A percentile compares a stretch with the other conserved stretches of the same genome.
Evolutionary conservation across 2,888 invertebrate genomes (phyloP).

Genomic region (Eumacrocentrus americanus): DNA sequence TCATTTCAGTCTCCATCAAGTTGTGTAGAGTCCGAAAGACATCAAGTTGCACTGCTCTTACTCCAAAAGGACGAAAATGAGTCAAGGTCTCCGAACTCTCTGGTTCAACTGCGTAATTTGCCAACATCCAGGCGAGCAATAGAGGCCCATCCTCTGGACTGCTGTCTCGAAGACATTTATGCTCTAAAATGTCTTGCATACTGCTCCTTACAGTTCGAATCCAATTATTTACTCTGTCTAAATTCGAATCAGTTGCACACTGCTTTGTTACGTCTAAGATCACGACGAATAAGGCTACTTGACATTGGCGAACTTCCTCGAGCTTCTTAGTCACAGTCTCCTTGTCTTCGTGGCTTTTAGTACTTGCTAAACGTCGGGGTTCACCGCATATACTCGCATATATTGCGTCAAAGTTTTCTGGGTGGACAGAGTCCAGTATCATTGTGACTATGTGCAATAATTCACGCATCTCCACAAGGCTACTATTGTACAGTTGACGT

Average conservation of each 20-base stretch:
- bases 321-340: slow-evolving; percentile 52
- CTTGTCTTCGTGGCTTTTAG: slow-evolving; percentile 56
- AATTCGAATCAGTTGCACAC: slow-evolving; percentile 13
- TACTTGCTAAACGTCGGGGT: slow-evolving; percentile 52
- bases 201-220: slow-evolving; percentile 45
- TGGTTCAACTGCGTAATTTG: slow-evolving; percentile 54
- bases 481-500: slow-evolving; percentile 55
- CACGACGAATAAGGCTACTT: slow-evolving; percentile 52
- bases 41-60: slow-evolving; percentile 55
- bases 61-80: slow-evolving; percentile 52
- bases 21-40: slow-evolving; percentile 54
- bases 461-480: slow-evolving; percentile 57
- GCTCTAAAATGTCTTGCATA: slow-evolving; percentile 56
- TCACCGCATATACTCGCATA: slow-evolving; percentile 56
- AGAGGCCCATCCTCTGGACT: slow-evolving; percentile 54
- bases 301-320: slow-evolving; percentile 55
- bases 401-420: slow-evolving; percentile 49
- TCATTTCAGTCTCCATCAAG: slow-evolving; percentile 55
- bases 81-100: slow-evolving; percentile 52
- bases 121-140: slow-evolving; percentile 59
- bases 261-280: slow-evolving; percentile 53
- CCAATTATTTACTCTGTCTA: slow-evolving; percentile 48
- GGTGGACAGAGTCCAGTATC: slow-evolving; percentile 50
- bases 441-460: slow-evolving; percentile 55
- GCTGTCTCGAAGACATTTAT: slow-evolving; percentile 54